Conservation (phyloP, 2,888 invertebrate species). For the Leptinotarsa rubiginosa region DNA sequence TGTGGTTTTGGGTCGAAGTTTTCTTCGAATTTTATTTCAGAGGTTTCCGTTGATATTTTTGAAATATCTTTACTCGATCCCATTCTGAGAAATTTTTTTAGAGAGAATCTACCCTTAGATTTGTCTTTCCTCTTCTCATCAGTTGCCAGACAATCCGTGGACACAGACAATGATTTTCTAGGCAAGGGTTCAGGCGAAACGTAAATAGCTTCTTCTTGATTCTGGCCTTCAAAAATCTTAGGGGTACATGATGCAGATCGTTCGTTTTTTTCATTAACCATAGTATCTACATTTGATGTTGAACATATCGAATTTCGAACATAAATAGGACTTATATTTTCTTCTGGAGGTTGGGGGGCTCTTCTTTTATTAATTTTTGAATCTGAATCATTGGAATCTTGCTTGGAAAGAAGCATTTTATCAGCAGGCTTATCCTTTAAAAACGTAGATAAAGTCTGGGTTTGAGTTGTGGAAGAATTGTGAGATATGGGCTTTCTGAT, state of each 20-base stretch:
- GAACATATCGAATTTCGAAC: conserved; percentile 71
- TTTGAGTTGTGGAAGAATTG: conserved; percentile 22
- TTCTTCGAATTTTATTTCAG: conserved; percentile 46
- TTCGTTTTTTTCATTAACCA: conserved; percentile 75
- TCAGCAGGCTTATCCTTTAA: conserved; percentile 38
- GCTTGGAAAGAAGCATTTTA: conserved; percentile 68
- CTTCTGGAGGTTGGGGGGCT: conserved; percentile 82
- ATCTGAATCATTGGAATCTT: conserved; percentile 70
- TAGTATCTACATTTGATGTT: conserved; percentile 71
- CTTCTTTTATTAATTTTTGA: conserved; percentile 74
- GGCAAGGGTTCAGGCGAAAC: conserved; percentile 75
- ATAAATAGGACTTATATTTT: conserved; percentile 66
- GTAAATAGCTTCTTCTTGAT: conserved; percentile 41
- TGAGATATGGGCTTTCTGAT: conserved; percentile 56
- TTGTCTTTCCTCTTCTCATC: conserved; percentile 74
- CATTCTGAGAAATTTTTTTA: conserved; percentile 86
- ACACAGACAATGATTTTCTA: conserved; percentile 77
- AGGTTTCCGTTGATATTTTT: conserved; percentile 68
- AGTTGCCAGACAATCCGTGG: conserved; percentile 77
- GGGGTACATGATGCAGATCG: conserved; percentile 75
- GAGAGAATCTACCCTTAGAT: conserved; percentile 81
- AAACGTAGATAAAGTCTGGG: conserved; percentile 19
- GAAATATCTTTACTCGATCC: conserved; percentile 79
- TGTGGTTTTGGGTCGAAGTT: conserved; percentile 39
- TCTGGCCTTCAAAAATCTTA: conserved; percentile 69